Percentiles rank a stretch among this genome's conserved stretches.
phyloP scores from a whole-genome alignment of 2,797 vertebrate species.

The Ceryle rudis region DNA sequence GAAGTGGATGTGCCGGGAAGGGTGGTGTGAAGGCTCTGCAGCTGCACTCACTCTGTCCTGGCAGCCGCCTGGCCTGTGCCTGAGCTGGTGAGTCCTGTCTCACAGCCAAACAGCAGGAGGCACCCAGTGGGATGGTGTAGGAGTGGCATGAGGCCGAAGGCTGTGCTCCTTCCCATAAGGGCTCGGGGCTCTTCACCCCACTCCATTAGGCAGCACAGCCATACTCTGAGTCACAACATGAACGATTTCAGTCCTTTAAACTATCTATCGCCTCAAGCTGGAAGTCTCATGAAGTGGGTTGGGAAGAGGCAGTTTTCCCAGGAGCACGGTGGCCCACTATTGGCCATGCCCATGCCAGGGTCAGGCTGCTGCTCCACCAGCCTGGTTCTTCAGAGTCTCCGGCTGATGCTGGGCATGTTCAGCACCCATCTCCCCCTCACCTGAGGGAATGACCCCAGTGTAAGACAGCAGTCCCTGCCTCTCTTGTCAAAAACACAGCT shows the following conservation, averaged over 20 bases:
- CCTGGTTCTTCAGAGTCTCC: background rate
- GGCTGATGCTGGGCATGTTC: background rate
- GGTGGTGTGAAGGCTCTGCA: accelerated
- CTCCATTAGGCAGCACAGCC: accelerated
- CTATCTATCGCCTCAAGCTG: background rate
- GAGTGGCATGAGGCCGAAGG: background rate
- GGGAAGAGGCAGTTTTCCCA: background rate
- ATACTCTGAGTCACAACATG: accelerated
- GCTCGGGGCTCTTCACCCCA: accelerated
- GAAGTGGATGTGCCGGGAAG: accelerated
- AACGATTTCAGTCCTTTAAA: background rate
- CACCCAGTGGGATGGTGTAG: accelerated
- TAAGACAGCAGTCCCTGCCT: background rate
- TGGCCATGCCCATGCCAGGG: accelerated
- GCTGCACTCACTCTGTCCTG: accelerated
- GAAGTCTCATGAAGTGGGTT: background rate
- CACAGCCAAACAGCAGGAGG: accelerated
- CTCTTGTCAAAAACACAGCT: background rate
- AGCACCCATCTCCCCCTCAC: accelerated
- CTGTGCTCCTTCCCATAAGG: accelerated
- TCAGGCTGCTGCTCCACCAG: background rate
- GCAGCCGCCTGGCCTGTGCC: background rate
- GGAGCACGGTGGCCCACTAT: accelerated
- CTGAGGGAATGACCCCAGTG: background rate
- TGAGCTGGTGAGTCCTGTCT: accelerated